A percentile compares a stretch with the other conserved stretches of the same genome.
phyloP scores from a whole-genome alignment of 1,140 invertebrate species.

The Bombus balteatus region DNA sequence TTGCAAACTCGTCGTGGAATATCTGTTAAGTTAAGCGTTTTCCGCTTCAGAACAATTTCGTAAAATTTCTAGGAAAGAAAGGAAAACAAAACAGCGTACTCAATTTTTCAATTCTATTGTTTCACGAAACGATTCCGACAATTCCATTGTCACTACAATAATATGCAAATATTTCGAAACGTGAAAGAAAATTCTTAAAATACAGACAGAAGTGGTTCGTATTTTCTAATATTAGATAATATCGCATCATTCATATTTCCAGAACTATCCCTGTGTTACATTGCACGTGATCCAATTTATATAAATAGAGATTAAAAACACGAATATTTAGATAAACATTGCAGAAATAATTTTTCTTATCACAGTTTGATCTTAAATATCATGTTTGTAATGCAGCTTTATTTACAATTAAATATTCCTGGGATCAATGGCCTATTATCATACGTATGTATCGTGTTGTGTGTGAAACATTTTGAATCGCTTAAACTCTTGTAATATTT shows the following conservation, averaged over 20 bases:
- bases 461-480: no score
- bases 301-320: not conserved
- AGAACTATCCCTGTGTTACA: not conserved
- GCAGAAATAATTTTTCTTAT: not conserved
- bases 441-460: no score
- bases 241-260: not conserved
- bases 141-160: not conserved
- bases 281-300: not conserved
- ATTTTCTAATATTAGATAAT: conserved; percentile 15
- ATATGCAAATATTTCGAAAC: not conserved
- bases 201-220: not conserved
- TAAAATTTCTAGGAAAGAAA: not conserved
- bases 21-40: not conserved
- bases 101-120: not conserved
- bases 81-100: not conserved
- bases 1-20: not conserved
- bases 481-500: not conserved
- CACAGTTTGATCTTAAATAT: not conserved
- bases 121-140: not conserved
- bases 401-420: no score
- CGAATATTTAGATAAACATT: not conserved
- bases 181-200: not conserved
- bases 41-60: not conserved
- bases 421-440: no score
- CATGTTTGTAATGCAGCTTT: not conserved